Percentiles rank a stretch among this genome's conserved stretches.
These are phyloP conservation scores for Tenthredo amoena DNA, from an alignment of 2,888 invertebrate species.

Conservation along the genomic window DNA sequence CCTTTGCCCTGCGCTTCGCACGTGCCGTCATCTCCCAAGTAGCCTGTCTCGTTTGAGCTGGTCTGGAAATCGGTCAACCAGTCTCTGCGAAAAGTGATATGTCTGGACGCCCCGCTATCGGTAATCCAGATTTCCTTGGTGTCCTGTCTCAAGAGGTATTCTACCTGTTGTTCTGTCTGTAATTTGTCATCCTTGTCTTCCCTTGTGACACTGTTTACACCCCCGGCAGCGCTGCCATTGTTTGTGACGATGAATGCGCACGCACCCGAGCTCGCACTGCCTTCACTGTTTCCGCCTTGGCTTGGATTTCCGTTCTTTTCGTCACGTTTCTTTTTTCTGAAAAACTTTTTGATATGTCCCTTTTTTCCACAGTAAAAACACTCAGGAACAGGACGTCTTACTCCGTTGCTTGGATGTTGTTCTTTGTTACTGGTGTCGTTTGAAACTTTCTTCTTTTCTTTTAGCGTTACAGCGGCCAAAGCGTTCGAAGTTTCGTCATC, in stretches of 20 bases:
- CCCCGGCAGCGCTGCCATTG: not conserved
- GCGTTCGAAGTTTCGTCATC: constrained; percentile 42
- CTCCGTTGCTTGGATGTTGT: not conserved
- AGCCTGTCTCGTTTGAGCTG: constrained; percentile 41
- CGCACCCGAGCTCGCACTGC: not conserved
- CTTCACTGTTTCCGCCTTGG: not conserved
- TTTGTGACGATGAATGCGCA: not conserved
- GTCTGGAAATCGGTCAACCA: constrained; percentile 57
- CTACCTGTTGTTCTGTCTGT: not conserved
- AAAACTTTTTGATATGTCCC: not conserved
- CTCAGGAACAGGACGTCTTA: not conserved
- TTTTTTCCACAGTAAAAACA: constrained; percentile 1
- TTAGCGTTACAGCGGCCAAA: not conserved
- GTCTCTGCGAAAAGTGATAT: constrained; percentile 60
- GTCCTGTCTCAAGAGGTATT: not conserved
- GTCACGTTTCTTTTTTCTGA: not conserved
- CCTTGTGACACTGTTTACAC: not conserved
- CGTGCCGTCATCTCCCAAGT: constrained; percentile 56
- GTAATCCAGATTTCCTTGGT: constrained; percentile 59
- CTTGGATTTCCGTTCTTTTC: not conserved
- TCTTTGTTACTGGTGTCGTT: not conserved
- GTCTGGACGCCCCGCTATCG: constrained; percentile 62
- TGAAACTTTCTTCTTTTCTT: not conserved
- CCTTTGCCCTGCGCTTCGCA: constrained; percentile 55
- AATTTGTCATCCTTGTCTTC: not conserved